These are phyloP conservation scores for Drosophila navojoa DNA, from an alignment of 1,140 invertebrate genomes.

Conservation along the genomic window DNA sequence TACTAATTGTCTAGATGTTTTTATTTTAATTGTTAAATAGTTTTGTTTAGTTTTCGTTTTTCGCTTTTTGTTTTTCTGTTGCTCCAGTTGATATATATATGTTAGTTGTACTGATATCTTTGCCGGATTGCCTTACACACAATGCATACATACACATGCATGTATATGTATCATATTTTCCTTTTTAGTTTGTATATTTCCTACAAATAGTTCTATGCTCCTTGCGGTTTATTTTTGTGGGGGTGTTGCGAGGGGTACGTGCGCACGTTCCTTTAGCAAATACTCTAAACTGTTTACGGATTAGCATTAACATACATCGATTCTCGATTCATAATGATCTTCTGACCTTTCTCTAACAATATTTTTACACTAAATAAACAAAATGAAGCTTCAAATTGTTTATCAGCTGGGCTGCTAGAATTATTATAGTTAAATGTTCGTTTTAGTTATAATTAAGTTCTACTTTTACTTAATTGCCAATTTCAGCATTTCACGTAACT, in stretches of 20 bases:
- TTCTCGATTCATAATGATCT: conserved; percentile 42
- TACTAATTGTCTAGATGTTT: conserved; percentile 18
- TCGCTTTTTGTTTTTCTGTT: background rate
- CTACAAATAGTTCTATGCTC: conserved; percentile 43
- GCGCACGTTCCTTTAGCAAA: conserved; percentile 12
- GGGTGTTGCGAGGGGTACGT: background rate
- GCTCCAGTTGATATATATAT: conserved; percentile 67
- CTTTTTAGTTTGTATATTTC: conserved; percentile 29
- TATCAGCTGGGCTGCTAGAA: conserved; percentile 20
- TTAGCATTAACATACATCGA: conserved; percentile 39
- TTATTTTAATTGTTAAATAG: conserved; percentile 31
- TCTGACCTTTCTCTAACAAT: conserved; percentile 55
- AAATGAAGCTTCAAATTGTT: background rate
- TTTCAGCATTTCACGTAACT: conserved; percentile 69
- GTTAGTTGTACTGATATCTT: conserved; percentile 73
- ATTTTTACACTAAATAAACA: conserved; percentile 65
- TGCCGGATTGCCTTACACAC: conserved; percentile 32
- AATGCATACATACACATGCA: conserved; percentile 19
- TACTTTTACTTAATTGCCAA: conserved; percentile 75
- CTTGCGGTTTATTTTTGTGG: background rate
- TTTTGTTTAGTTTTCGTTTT: conserved; percentile 4
- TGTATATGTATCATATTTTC: conserved; percentile 29
- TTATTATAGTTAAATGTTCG: conserved; percentile 38
- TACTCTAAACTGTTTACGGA: conserved; percentile 18
- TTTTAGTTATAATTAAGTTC: conserved; percentile 14